Evolutionary conservation across 1,140 invertebrate species (phyloP).

Genomic region (Antheraea mylitta): DNA sequence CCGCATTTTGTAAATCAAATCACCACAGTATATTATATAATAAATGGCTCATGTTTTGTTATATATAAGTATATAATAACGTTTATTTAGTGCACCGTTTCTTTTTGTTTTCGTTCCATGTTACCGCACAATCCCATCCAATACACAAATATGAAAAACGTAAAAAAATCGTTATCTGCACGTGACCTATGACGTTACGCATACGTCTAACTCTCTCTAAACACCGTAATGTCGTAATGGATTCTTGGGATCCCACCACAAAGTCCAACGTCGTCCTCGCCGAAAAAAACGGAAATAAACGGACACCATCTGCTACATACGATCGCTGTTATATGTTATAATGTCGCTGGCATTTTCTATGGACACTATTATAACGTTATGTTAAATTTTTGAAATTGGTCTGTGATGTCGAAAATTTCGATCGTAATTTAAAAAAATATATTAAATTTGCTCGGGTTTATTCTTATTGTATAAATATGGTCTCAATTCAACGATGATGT

Average conservation of each 20-base stretch:
- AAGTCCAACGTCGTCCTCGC: constrained; percentile 75
- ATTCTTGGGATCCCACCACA: constrained; percentile 69
- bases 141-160: constrained; percentile 42
- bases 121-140: constrained; percentile 73
- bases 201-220: constrained; percentile 14
- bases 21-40: no score
- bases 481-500: constrained; percentile 36
- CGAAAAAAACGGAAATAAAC: constrained; percentile 74
- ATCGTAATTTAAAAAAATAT: background rate
- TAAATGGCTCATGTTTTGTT: background rate
- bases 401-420: constrained; percentile 40
- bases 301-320: constrained; percentile 11
- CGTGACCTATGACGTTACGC: constrained; percentile 33
- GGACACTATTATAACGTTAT: constrained; percentile 34
- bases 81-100: constrained; percentile 78
- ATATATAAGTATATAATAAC: constrained; percentile 41
- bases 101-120: constrained; percentile 78
- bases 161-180: background rate
- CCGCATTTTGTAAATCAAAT: no score
- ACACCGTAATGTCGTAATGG: constrained; percentile 45
- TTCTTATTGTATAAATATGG: background rate
- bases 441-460: background rate
- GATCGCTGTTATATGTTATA: no score
- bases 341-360: constrained; percentile 22
- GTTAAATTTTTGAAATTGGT: constrained; percentile 50